phyloP scores from a whole-genome alignment of 2,113 vertebrate species.

The Pterocles orientalis region DNA sequence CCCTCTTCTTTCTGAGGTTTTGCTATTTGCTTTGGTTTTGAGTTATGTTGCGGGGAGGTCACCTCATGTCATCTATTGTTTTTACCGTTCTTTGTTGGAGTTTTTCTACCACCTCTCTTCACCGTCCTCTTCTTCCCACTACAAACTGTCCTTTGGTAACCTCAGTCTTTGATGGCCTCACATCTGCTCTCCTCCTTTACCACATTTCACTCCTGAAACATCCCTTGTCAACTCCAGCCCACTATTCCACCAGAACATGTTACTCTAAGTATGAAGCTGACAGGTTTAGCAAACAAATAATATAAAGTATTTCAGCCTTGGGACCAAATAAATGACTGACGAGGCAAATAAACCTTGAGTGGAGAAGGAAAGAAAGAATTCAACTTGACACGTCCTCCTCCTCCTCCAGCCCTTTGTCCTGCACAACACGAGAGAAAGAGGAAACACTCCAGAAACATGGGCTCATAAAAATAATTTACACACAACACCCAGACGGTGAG shows the following conservation, averaged over 20 bases:
- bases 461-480: not conserved
- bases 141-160: not conserved
- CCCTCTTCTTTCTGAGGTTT: not conserved
- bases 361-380: not conserved
- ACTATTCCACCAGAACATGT: not conserved
- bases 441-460: not conserved
- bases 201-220: not conserved
- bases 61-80: too few relatives aligned
- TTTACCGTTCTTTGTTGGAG: not conserved
- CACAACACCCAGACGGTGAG: not conserved
- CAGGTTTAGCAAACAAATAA: not conserved
- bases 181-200: not conserved
- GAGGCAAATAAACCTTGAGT: not conserved
- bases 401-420: not conserved
- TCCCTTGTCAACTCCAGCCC: not conserved
- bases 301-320: not conserved
- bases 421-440: not conserved
- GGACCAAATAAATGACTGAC: not conserved
- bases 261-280: not conserved
- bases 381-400: not conserved
- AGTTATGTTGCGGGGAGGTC: rapidly evolving
- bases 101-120: not conserved
- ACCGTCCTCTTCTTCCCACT: not conserved
- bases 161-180: not conserved
- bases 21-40: not conserved